Conservation (phyloP, 1,140 invertebrate species). For the Brachionus asplanchnoidis region DNA sequence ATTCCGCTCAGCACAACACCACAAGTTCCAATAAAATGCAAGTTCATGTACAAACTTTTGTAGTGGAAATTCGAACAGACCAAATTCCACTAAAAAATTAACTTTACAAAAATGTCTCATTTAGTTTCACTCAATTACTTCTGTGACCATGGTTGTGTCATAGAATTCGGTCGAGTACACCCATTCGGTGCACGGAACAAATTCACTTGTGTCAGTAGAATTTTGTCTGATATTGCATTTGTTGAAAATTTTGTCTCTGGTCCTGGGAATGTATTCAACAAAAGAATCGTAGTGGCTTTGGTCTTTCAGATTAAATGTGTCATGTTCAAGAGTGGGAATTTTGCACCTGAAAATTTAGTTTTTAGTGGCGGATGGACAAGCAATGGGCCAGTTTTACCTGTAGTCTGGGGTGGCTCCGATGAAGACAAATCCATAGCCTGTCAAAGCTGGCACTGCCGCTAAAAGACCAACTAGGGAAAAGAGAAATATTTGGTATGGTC, state of each 20-base stretch:
- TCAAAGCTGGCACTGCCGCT: neutral
- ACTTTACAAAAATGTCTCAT: neutral
- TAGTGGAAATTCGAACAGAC: neutral
- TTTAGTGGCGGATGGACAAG: neutral
- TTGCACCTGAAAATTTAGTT: neutral
- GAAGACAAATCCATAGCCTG: neutral
- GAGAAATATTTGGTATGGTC: neutral
- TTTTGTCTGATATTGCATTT: neutral
- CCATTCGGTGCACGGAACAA: neutral
- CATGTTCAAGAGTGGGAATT: neutral
- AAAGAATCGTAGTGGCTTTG: neutral
- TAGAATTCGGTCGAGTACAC: conserved; percentile 15
- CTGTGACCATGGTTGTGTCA: conserved; percentile 2
- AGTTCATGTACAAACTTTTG: neutral
- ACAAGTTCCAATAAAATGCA: conserved; percentile 26
- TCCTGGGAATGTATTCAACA: neutral
- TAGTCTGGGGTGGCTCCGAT: neutral
- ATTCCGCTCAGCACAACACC: conserved; percentile 24
- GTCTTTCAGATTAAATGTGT: neutral
- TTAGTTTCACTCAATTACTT: neutral
- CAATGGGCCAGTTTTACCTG: neutral
- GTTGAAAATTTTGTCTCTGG: neutral
- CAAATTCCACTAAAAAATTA: conserved; percentile 23
- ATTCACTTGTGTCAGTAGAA: neutral
- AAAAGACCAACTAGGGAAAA: neutral